Base-by-base conservation (phyloP, 2,113 vertebrate genomes). In the Verasper variegatus region DNA sequence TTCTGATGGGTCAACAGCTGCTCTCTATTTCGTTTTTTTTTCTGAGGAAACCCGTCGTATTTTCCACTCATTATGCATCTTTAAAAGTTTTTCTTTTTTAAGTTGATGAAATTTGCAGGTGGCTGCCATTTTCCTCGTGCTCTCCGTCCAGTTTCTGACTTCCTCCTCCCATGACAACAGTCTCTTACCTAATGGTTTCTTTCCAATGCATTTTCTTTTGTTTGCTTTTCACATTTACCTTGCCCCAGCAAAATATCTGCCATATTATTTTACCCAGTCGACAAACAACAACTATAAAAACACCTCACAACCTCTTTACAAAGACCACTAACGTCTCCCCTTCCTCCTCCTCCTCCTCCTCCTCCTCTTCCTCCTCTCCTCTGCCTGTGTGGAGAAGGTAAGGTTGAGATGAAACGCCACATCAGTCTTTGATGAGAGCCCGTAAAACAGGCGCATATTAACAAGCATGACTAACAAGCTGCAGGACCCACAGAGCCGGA, bases 381-480 rank as follows among this genome's bases (percentile, higher is more conserved):
- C 49, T 73, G 65, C 73, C 66, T 66, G 64, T 20, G 20, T 71
- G 56, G 80, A 82, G 82, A 92, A 92, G 89, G 87, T 92, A 85
- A 85, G 84, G 57, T 78, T 58, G 83, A 92, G 83, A 93, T 93
- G 92, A 95, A 94, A 93, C 88, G 64, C 72, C 54, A 67, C 59
- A 17, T 86, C 70, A 70, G 61, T 63, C 91, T 94, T 94, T 94
- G 93, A 95, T 93, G 83, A 64, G n/a, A 51, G 83, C 85, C 86
- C 56, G 82, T 93, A 92, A 94, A 94, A 88, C 84, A 84, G 81
- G 67, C 73, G 13, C 59, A 74, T 84, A 91, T 94, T 94, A 93
- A 95, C 83, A 68, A 94, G 86, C 88, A 81, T 88, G 87, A 89
- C 93, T 93, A 94, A 94, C 86, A 91, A 94, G 92, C 87, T 90